Base-by-base conservation (phyloP, 2,888 invertebrate genomes). In the Phyto melanocephala region DNA sequence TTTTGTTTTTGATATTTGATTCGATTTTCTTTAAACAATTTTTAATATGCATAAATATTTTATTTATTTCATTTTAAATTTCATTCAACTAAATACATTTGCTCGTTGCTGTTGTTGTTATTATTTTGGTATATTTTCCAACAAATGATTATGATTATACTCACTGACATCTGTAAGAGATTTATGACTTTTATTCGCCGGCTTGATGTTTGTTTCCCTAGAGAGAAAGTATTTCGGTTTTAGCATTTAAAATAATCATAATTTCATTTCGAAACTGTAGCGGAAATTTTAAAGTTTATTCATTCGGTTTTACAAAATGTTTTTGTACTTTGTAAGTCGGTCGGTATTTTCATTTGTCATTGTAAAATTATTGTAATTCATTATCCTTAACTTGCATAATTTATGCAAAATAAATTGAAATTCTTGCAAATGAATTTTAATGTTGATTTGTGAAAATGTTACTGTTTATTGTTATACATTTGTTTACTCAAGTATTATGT, bases 361-460 rank as follows among this genome's bases (percentile, higher is more conserved):
- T 47, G 68, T 47, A 56, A 40, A 37, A 77, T 77, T n/a, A n/a
- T n/a, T n/a, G n/a, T n/a, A n/a, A n/a, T n/a, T 68, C 40, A 72
- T 70, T 74, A 76, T 52, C 28, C 56, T 10, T 56, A 72, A 84
- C 74, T 81, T 84, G 85, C 85, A 84, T 88, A 88, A 88, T 88
- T 87, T 86, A 88, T 87, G 87, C 86, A 86, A 87, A 88, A 86
- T 86, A 86, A 88, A 88, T 87, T 87, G 87, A 86, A 86, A 85
- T 84, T 81, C 68, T 83, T 47, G 33, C 58, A 60, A 24, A 42
- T 76, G 67, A 76, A 50, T 33, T 67, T 40, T 13, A 65, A 17
- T 58, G 42, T 47, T 13, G 42, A 47, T 47, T 70, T 47, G 35
- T 15, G 8, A 58, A 68, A 56, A n/a, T 33, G 17, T 20, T 45